phyloP scores from a whole-genome alignment of 2,888 invertebrate species.

The Temnothorax ravouxi region DNA sequence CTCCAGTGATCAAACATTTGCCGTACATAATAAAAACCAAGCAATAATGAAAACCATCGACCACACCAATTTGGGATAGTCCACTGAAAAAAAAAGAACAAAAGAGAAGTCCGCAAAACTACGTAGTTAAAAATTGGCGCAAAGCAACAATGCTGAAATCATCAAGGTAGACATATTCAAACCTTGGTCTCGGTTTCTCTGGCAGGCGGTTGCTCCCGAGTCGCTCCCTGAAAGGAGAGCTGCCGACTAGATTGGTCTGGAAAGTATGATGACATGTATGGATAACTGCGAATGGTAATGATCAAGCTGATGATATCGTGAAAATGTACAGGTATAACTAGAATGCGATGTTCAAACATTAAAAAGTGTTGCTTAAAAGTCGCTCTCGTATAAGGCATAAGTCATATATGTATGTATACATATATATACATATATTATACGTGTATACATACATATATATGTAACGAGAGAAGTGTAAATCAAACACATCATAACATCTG shows the following conservation, averaged over 20 bases:
- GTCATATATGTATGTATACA: conserved; percentile 2
- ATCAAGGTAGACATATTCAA: conserved; percentile 85
- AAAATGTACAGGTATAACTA: conserved; percentile 70
- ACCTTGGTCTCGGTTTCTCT: conserved; percentile 94
- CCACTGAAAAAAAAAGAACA: conserved; percentile 60
- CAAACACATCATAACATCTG: conserved; percentile 68
- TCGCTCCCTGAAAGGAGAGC: conserved; percentile 95
- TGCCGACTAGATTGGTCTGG: conserved; percentile 89
- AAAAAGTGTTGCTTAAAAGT: conserved; percentile 29
- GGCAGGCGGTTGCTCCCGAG: conserved; percentile 95
- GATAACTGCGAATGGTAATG: conserved; percentile 72
- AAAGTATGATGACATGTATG: conserved; percentile 83
- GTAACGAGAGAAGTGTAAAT: conserved; percentile 69
- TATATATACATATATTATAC: neutral
- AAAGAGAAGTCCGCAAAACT: conserved; percentile 66
- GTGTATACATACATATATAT: conserved; percentile 38
- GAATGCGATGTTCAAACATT: conserved; percentile 59
- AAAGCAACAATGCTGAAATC: conserved; percentile 72
- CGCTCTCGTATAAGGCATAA: conserved; percentile 14
- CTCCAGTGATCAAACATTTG: conserved; percentile 55
- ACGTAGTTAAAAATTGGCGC: conserved; percentile 67
- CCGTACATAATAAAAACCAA: conserved; percentile 56
- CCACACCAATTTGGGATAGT: conserved; percentile 66
- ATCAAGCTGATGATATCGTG: conserved; percentile 67
- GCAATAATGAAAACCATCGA: conserved; percentile 81